Evolutionary conservation across 2,888 invertebrate genomes (phyloP), one percentile per base, ranked within the genome.

Genomic region (Drosophila vallismaia): DNA sequence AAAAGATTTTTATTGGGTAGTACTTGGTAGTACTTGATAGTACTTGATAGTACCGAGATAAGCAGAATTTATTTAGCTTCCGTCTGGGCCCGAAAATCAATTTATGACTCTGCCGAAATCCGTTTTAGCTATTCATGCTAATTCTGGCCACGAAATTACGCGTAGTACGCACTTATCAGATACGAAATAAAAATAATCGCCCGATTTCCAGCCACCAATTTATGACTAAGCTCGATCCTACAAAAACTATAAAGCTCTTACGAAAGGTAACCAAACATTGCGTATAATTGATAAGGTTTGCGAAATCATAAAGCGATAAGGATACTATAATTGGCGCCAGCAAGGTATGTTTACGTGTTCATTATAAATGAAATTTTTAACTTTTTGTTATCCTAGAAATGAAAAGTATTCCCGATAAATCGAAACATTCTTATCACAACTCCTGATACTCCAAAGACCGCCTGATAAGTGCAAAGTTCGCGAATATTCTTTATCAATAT

Each of bases 401-500:
- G 31, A n/a, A 28, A 7, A 29, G 9, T 24, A 42, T 44, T 28
- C 10, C 19, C 19, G 19, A 19, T 19, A 19, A 19, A 19, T 19
- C 19, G 19, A 2, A 19, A 19, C 19, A 6, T 19, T 38, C 29
- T 68, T 53, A 63, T 63, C 68, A 36, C n/a, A 7, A 31, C 19
- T 19, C 19, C 19, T 45, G 6, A 9, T 28, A 24, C 9, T 29
- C 24, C 28, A n/a, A 12, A 38, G 5, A 52, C 12, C 63, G 14
- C 26, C 63, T 53, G 69, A 45, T 29, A 31, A 31, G 63, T 52
- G 68, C 63, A 64, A 68, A 68, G 55, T 64, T 31, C 36, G 26
- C 36, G 38, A 5, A 5, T 9, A 14, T 10, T 10, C 14, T 46
- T 64, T 64, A 64, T 64, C 63, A 44, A 50, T 29, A 50, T 50